phyloP scores from a whole-genome alignment of 2,888 invertebrate species.

The Drosophila mimica region DNA sequence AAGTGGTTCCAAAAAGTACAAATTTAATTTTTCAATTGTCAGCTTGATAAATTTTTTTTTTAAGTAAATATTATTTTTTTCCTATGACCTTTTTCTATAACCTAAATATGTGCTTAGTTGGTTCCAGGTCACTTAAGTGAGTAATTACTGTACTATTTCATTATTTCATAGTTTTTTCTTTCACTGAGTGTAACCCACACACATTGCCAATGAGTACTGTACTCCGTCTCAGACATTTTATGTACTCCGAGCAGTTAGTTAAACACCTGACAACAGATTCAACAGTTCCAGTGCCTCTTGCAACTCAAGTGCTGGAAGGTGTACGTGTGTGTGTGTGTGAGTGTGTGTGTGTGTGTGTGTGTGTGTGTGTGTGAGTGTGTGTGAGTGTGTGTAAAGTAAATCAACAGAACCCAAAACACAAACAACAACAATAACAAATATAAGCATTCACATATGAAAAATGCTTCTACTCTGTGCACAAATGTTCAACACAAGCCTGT shows the following conservation, averaged over 20 bases:
- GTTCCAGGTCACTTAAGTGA: not conserved
- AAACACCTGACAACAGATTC: constrained; percentile 70
- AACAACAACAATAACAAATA: constrained; percentile 57
- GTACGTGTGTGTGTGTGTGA: constrained; percentile 7
- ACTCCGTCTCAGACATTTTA: constrained; percentile 3
- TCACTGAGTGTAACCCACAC: constrained; percentile 4
- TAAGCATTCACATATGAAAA: constrained; percentile 52
- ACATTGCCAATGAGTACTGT: constrained; percentile 4
- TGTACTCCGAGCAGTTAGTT: constrained; percentile 29
- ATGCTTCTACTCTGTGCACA: constrained; percentile 48
- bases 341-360: constrained; percentile 4
- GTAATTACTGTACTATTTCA: not conserved
- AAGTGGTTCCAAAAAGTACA: not conserved
- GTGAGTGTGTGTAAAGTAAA: constrained; percentile 45
- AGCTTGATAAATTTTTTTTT: not conserved
- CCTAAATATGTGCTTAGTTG: not conserved
- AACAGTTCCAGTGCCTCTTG: constrained; percentile 24
- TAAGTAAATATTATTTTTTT: not conserved
- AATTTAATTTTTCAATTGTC: not conserved
- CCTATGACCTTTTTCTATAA: not conserved
- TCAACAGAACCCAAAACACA: constrained; percentile 59
- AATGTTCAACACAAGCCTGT: constrained; percentile 26
- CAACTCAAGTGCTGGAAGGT: constrained; percentile 1
- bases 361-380: constrained; percentile 1
- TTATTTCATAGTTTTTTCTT: not conserved